Conservation (phyloP, 1,140 invertebrate genomes). For the Drosophila navojoa region DNA sequence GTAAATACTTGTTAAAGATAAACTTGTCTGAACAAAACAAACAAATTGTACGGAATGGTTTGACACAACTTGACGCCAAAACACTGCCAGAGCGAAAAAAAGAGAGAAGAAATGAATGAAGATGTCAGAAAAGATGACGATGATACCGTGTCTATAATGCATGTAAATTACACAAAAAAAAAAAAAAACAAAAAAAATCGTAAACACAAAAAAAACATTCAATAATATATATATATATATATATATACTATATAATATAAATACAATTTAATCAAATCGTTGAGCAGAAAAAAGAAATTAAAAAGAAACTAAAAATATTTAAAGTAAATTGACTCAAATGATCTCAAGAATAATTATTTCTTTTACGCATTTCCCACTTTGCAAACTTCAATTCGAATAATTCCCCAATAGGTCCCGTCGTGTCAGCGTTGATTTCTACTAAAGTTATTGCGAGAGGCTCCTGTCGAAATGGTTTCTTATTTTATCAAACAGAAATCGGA, state of each 20-base stretch:
- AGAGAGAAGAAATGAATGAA: slow-evolving; percentile 33
- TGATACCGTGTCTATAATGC: slow-evolving; percentile 58
- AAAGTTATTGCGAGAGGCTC: slow-evolving; percentile 1
- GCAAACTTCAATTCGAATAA: slow-evolving; percentile 9
- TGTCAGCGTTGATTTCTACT: too few species aligned
- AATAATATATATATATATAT: slow-evolving; percentile 24
- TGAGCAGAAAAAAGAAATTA: slow-evolving; percentile 15
- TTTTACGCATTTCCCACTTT: slow-evolving; percentile 15
- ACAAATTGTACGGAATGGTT: slow-evolving; percentile 82
- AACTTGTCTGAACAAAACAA: slow-evolving; percentile 58
- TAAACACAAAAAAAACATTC: slow-evolving; percentile 26
- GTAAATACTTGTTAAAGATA: slow-evolving; percentile 65
- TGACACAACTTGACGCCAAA: slow-evolving; percentile 84
- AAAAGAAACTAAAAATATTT: background rate
- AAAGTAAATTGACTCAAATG: slow-evolving; percentile 32
- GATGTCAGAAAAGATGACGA: slow-evolving; percentile 22
- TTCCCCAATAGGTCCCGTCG: background rate
- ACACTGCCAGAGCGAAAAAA: slow-evolving; percentile 80
- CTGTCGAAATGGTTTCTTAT: slow-evolving; percentile 45
- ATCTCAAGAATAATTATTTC: slow-evolving; percentile 36
- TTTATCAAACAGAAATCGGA: slow-evolving; percentile 37
- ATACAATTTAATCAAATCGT: slow-evolving; percentile 34
- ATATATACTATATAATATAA: slow-evolving; percentile 33
- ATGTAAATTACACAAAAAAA: slow-evolving; percentile 63
- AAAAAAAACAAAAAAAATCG: slow-evolving; percentile 28